These are phyloP conservation scores for Gallinago media DNA, from an alignment of 2,113 vertebrate genomes.

Conservation along the genomic window DNA sequence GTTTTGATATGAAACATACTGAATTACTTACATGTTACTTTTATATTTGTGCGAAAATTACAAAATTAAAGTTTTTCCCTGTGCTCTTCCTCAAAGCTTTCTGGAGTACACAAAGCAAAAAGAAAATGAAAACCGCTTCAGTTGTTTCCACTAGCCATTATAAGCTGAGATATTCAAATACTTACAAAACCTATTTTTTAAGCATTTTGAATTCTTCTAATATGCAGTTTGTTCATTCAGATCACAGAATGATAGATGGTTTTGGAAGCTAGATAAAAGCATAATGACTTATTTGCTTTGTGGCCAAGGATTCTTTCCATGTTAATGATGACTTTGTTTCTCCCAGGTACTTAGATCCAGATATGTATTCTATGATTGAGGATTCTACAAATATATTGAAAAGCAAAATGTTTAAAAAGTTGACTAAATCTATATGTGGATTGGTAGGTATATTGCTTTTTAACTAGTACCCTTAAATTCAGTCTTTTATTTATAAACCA, in stretches of 20 bases:
- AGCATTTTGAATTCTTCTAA: not conserved
- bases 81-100: not conserved
- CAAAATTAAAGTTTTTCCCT: not conserved
- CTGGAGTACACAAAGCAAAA: not conserved
- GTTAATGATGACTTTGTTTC: not conserved
- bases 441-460: constrained; percentile 81
- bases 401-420: constrained; percentile 92
- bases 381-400: constrained; percentile 83
- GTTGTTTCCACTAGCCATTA: not conserved
- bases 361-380: constrained; percentile 96
- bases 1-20: not conserved
- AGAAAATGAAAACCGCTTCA: not conserved
- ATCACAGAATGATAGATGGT: not conserved
- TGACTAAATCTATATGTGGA: constrained; percentile 93
- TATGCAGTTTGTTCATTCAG: not conserved
- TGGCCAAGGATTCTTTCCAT: not conserved
- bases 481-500: not conserved
- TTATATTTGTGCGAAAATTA: not conserved
- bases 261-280: not conserved
- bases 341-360: constrained; percentile 93
- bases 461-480: not conserved
- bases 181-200: not conserved
- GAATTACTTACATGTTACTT: not conserved
- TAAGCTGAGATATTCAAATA: not conserved
- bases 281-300: not conserved